Evolutionary conservation across 2,113 vertebrate species (phyloP), one percentile per base, ranked within the genome.

Genomic region (Antechinus flavipes): DNA sequence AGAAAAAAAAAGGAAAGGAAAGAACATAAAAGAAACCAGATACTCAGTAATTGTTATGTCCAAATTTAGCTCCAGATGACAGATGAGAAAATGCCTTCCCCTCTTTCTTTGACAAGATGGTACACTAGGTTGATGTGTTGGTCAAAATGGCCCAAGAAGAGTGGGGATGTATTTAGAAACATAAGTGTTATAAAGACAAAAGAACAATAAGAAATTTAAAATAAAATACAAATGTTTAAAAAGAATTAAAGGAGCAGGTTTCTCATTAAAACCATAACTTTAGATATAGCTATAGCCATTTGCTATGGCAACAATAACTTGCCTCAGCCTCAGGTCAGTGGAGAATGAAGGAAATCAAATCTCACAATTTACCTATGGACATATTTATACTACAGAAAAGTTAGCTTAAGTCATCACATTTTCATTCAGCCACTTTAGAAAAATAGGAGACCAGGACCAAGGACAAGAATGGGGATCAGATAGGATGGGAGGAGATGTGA

Each of bases 361-460:
- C n/a, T 42, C n/a, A 84, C 8, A 84, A 23, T 84, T 84, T 42
- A 23, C n/a, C n/a, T 22, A 6, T 22, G 68, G 35, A 42, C 16
- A 42, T 42, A 47, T 4, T 2, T 47, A 42, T 7, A 23, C 6
- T 42, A 84, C 6, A 84, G n/a, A 84, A 84, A 42, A 84, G n/a
- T 84, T 42, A 42, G 42, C 19, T 84, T 19, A 84, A 23, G 68
- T 42, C 42, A 84, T 6, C 19, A 84, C n/a, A 42, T 84, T 42
- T 76, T 84, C n/a, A 42, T 22, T 84, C n/a, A 84, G n/a, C n/a
- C n/a, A 84, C 42, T 23, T 7, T 6, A 55, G n/a, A 22, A 19
- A 11, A 42, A 26, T 24, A 26, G 0, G 3, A 16, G 46, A 5
- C 16, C 12, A n/a, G 61, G 0, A 42, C 14, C 0, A 42, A 8